These are phyloP conservation scores for Nomada hirtipes DNA, from an alignment of 2,888 invertebrate species.

Conservation along the genomic window DNA sequence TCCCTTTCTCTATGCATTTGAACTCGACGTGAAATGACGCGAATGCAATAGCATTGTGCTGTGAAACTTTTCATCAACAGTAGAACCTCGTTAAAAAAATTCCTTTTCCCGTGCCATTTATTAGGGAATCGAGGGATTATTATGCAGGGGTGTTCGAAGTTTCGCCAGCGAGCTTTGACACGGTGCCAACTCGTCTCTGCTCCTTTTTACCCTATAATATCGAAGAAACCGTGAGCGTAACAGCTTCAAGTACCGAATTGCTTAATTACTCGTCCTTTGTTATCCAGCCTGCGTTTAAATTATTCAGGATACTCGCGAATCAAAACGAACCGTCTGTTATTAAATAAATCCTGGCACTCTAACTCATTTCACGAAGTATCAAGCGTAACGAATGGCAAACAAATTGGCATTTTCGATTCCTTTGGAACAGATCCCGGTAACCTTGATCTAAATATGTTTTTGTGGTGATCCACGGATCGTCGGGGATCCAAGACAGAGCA, in stretches of 20 bases:
- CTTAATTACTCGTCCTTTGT: slow-evolving; percentile 70
- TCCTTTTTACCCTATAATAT: slow-evolving; percentile 50
- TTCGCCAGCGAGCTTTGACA: slow-evolving; percentile 80
- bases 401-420: slow-evolving; percentile 15
- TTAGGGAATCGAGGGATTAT: slow-evolving; percentile 71
- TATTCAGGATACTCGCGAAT: not conserved
- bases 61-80: no score
- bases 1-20: not conserved
- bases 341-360: not conserved
- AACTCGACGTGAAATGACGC: no score
- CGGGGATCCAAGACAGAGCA: slow-evolving; percentile 58
- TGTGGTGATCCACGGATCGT: slow-evolving; percentile 56
- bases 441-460: slow-evolving; percentile 72
- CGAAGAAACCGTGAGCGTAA: slow-evolving; percentile 45
- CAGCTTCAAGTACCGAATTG: slow-evolving; percentile 67
- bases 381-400: not conserved
- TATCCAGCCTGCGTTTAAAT: not conserved
- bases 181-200: slow-evolving; percentile 79
- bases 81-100: not conserved
- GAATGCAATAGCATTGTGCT: no score
- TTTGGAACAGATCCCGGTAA: slow-evolving; percentile 40
- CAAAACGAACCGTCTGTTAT: not conserved
- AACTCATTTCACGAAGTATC: not conserved
- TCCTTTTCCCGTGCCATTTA: slow-evolving; percentile 35
- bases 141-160: slow-evolving; percentile 72